Evolutionary conservation across 2,888 invertebrate species (phyloP), one percentile per base, ranked within the genome.

Genomic region (Erpobdella octoculata): DNA sequence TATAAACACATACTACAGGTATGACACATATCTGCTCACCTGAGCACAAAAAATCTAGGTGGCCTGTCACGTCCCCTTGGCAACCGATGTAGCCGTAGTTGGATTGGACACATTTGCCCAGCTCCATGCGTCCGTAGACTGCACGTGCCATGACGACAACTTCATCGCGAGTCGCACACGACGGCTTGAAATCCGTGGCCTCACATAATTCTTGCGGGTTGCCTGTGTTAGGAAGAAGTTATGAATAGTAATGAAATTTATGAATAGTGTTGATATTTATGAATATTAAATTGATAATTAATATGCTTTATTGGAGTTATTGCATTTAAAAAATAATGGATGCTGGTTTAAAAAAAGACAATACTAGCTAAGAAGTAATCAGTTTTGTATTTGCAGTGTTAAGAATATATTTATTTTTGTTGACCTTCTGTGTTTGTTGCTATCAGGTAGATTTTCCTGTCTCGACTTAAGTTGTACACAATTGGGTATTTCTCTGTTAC

Each of bases 21-120:
- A n/a, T n/a, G n/a, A n/a, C n/a, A n/a, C n/a, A n/a, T n/a, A n/a
- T n/a, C 28, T 8, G 33, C 1, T 18, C 33, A 25, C 72, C 72
- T n/a, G 72, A 72, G 36, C 72, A 72, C 9, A 31, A 21, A 15
- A 53, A 25, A 41, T 68, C 68, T 6, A 72, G 37, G 31, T 37
- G 58, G n/a, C 31, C 61, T 15, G 41, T 21, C 25, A 69, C 72
- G 38, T 72, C 72, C 12, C 21, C 68, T n/a, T 21, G 18, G 31
- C 72, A 72, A 21, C 72, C 72, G n/a, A 68, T n/a, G 53, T 68
- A 46, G n/a, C 72, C 72, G 46, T 72, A 72, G 35, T 72, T 41
- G 67, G 31, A 25, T 8, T 35, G 36, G 25, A 72, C 72, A 46
- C 72, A 72, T 9, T 61, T 62, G 35, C 31, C 67, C 1, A 73